Percentiles rank a stretch among this genome's conserved stretches.
Conservation (phyloP, 2,888 invertebrate species). For the Acleris holmiana region DNA sequence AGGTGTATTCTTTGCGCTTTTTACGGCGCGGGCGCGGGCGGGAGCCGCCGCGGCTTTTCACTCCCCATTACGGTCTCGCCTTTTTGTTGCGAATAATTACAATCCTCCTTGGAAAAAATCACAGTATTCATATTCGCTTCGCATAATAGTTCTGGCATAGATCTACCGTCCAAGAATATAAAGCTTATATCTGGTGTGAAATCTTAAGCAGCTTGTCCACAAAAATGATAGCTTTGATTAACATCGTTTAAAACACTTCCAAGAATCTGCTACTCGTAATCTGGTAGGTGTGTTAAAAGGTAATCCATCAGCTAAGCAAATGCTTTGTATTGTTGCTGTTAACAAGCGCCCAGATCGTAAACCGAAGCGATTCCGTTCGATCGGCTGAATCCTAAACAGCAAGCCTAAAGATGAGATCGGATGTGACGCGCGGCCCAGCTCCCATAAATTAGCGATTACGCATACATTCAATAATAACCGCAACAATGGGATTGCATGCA, state of each 20-base stretch:
- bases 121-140: slow-evolving; percentile 48
- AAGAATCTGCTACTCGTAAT: background rate
- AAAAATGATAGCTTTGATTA: no score
- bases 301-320: background rate
- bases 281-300: background rate
- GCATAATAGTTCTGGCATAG: slow-evolving; percentile 36
- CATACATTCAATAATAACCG: slow-evolving; percentile 78
- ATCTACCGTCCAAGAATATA: background rate
- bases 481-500: slow-evolving; percentile 84
- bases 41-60: slow-evolving; percentile 67
- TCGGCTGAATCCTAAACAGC: slow-evolving; percentile 29
- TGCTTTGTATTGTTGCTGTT: slow-evolving; percentile 26
- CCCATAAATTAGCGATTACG: slow-evolving; percentile 82
- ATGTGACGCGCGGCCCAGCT: slow-evolving; percentile 58
- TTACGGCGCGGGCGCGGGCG: slow-evolving; percentile 66
- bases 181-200: background rate
- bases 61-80: slow-evolving; percentile 77
- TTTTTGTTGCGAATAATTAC: slow-evolving; percentile 80
- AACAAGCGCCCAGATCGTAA: slow-evolving; percentile 23
- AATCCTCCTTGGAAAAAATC: slow-evolving; percentile 59
- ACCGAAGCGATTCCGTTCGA: slow-evolving; percentile 7
- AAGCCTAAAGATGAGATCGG: slow-evolving; percentile 52
- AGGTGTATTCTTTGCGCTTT: slow-evolving; percentile 84
- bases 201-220: background rate
- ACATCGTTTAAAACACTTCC: no score